Conservation (phyloP, 2,113 vertebrate species). For the Gambusia affinis region DNA sequence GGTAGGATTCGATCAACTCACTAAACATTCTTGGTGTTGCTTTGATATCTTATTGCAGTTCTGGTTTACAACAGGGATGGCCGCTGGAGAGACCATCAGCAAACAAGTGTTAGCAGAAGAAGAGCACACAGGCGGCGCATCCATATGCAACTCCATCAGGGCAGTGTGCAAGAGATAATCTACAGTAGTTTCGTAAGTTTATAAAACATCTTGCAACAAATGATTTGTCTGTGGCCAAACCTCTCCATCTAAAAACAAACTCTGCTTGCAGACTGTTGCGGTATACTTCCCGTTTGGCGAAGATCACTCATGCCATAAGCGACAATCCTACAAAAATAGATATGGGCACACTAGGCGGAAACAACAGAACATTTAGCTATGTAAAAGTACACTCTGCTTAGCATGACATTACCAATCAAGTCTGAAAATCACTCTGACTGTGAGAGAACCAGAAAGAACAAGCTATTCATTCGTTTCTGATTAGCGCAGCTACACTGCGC, state of each 20-base stretch:
- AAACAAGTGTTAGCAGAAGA: neutral
- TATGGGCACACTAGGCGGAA: neutral
- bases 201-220: neutral
- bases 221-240: neutral
- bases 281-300: neutral
- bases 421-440: neutral
- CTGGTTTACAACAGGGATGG: neutral
- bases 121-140: neutral
- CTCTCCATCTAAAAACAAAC: neutral
- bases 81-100: too few relatives aligned
- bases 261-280: neutral
- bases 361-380: neutral
- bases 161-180: neutral
- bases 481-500: constrained; percentile 14
- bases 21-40: neutral
- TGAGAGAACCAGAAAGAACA: neutral
- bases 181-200: neutral
- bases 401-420: neutral
- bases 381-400: neutral
- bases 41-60: neutral
- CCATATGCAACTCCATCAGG: neutral
- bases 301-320: neutral
- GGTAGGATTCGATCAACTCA: too few relatives aligned
- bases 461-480: neutral
- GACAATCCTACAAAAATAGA: neutral